Conservation (phyloP, 2,797 vertebrate species). For the Rhabdophis nuchalis region DNA sequence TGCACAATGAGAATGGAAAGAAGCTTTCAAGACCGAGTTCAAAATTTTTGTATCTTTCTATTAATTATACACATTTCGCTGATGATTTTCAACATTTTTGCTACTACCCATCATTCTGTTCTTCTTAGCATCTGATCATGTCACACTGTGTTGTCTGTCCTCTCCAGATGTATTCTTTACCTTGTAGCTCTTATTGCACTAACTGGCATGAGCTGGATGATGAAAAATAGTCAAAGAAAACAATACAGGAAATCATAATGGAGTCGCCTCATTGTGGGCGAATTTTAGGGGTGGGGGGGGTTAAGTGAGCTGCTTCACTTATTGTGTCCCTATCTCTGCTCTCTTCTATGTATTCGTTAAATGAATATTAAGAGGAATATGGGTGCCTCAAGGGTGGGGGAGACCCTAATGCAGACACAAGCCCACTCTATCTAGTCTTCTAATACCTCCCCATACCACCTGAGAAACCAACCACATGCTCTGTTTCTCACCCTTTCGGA, state of each 20-base stretch:
- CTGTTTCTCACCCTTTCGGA: neutral
- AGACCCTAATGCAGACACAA: neutral
- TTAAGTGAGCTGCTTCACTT: no score
- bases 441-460: neutral
- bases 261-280: neutral
- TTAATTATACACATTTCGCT: neutral
- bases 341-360: no score
- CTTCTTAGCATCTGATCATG: neutral
- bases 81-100: neutral
- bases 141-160: neutral
- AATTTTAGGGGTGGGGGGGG: accelerated
- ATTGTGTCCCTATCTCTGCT: no score
- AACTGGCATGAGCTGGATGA: neutral
- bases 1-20: neutral
- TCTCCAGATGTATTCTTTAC: neutral
- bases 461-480: neutral
- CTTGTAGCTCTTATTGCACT: neutral
- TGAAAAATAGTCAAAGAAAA: neutral
- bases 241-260: neutral
- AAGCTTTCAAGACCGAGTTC: neutral
- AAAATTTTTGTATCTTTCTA: neutral
- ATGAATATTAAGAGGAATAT: neutral
- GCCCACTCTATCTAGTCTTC: neutral
- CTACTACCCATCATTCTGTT: neutral
- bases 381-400: neutral